Percentiles rank a stretch among this genome's conserved stretches.
Evolutionary conservation across 2,888 invertebrate species (phyloP).

Genomic region (Drosophila bunnanda): DNA sequence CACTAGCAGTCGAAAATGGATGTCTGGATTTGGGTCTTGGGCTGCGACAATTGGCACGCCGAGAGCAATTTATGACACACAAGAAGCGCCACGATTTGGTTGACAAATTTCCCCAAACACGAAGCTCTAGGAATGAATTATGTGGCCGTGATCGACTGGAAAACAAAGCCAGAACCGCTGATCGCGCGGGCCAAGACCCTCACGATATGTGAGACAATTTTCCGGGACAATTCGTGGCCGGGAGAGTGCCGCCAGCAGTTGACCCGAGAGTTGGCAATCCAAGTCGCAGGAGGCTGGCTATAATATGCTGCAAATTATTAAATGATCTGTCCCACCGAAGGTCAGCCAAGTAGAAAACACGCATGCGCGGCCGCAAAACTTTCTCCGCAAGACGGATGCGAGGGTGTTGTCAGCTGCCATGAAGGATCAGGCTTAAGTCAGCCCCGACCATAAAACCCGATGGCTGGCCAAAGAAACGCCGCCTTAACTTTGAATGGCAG

Average conservation of each 20-base stretch:
- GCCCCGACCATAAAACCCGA: conserved; percentile 73
- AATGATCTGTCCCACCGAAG: conserved; percentile 49
- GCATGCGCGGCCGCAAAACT: conserved; percentile 69
- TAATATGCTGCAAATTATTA: conserved; percentile 68
- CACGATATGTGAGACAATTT: conserved; percentile 78
- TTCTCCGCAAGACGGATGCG: conserved; percentile 66
- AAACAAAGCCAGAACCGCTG: conserved; percentile 31
- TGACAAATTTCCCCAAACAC: conserved; percentile 82
- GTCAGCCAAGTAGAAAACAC: conserved; percentile 56
- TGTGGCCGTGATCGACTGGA: conserved; percentile 68
- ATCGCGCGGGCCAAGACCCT: conserved; percentile 32
- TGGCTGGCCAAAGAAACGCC: conserved; percentile 69
- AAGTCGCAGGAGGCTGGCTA: conserved; percentile 33
- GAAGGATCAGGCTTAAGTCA: conserved; percentile 61
- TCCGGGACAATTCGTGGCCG: conserved; percentile 60
- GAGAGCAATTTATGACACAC: conserved; percentile 66
- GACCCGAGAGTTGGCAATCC: conserved; percentile 10
- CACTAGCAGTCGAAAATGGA: conserved; percentile 1
- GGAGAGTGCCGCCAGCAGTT: conserved; percentile 18
- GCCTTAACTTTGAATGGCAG: conserved; percentile 50
- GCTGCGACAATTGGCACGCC: conserved; percentile 27
- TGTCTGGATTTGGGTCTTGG: conserved; percentile 40
- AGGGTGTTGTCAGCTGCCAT: conserved; percentile 47
- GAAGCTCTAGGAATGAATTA: conserved; percentile 70
- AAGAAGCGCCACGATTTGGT: conserved; percentile 78